These are phyloP conservation scores for Vannuccia rotundouncinata DNA, from an alignment of 2,888 invertebrate genomes.

Conservation along the genomic window DNA sequence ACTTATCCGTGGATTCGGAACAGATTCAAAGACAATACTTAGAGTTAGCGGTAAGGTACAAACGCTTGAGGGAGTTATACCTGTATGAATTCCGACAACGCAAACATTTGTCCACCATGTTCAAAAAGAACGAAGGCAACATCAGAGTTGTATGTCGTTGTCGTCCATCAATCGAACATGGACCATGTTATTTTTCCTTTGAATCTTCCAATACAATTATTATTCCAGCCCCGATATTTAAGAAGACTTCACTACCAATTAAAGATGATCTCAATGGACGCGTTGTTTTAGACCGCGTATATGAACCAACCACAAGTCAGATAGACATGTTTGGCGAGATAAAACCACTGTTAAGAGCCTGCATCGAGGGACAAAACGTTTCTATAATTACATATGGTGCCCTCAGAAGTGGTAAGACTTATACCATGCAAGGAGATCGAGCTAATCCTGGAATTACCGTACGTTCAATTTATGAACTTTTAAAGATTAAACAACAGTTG, in stretches of 20 bases:
- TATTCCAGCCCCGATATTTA: not conserved
- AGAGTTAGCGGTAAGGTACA: not conserved
- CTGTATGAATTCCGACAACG: not conserved
- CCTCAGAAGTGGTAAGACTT: not conserved
- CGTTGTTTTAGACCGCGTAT: not conserved
- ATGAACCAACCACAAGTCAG: not conserved
- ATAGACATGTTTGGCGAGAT: not conserved
- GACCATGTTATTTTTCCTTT: not conserved
- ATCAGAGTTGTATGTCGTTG: not conserved
- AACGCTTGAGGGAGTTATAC: not conserved
- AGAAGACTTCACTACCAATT: not conserved
- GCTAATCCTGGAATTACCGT: not conserved
- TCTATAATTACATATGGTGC: not conserved
- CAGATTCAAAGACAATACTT: not conserved
- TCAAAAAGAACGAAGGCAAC: not conserved
- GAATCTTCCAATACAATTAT: not conserved
- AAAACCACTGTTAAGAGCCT: not conserved
- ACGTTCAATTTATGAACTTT: not conserved
- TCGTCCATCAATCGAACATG: not conserved
- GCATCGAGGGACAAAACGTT: not conserved
- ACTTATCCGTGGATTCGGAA: not conserved
- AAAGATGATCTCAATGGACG: not conserved
- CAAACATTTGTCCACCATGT: not conserved
- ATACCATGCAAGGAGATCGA: not conserved
- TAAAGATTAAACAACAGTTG: not conserved